phyloP scores from a whole-genome alignment of 2,113 vertebrate species.

The Hemichromis elongatus region DNA sequence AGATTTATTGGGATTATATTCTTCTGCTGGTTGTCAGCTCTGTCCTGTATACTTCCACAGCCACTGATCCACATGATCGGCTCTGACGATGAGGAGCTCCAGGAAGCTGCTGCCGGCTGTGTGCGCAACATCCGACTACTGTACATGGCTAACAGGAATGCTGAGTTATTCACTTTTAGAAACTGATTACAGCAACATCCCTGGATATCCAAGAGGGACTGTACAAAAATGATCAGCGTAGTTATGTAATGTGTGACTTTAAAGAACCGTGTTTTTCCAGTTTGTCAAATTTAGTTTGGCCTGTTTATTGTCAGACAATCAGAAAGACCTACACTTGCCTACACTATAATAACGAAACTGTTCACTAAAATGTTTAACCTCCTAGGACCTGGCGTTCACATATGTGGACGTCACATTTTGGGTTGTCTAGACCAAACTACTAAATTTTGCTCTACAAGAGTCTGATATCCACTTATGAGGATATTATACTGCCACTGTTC shows the following conservation, averaged over 20 bases:
- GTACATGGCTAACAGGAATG: constrained; percentile 70
- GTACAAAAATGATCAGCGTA: background rate
- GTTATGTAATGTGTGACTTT: background rate
- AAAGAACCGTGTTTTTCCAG: background rate
- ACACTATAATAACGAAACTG: background rate
- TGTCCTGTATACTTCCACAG: constrained; percentile 57
- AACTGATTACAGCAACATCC: background rate
- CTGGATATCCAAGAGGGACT: background rate
- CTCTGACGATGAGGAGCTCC: constrained; percentile 81
- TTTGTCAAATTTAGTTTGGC: background rate
- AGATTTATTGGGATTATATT: background rate
- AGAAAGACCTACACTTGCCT: background rate
- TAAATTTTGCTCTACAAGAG: no score
- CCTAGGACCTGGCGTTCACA: background rate
- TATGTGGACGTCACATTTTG: no score
- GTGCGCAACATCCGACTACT: constrained; percentile 88
- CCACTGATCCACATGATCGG: constrained; percentile 84
- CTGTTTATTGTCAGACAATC: background rate
- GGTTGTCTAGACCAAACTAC: no score
- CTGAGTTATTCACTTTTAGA: constrained; percentile 47
- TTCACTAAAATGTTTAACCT: background rate
- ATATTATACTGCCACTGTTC: no score
- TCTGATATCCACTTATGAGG: no score
- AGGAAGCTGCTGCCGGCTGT: constrained; percentile 89
- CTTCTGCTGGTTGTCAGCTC: background rate